phyloP scores from a whole-genome alignment of 2,113 vertebrate species.

The Calidris pugnax region DNA sequence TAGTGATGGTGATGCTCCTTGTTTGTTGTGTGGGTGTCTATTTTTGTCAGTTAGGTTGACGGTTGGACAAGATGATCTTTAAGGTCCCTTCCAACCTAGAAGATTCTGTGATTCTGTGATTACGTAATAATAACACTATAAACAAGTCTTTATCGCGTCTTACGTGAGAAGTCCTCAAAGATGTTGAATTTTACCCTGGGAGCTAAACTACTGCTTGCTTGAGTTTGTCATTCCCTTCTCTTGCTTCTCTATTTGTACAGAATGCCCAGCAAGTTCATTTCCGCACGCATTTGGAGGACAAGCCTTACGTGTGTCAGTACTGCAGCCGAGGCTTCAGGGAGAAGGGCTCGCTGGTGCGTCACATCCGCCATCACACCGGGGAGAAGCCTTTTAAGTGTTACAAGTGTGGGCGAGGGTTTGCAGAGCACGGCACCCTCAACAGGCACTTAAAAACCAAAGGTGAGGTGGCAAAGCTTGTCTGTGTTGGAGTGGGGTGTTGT shows the following conservation, averaged over 20 bases:
- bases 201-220: accelerated
- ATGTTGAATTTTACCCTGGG: accelerated
- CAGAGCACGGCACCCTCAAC: constrained; percentile 94
- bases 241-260: constrained; percentile 60
- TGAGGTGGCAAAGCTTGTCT: constrained; percentile 26
- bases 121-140: neutral
- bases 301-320: constrained; percentile 89
- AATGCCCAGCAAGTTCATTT: constrained; percentile 96
- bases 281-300: constrained; percentile 91
- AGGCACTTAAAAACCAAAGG: constrained; percentile 95
- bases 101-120: no score
- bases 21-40: no score
- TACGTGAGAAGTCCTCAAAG: neutral
- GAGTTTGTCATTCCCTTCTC: neutral
- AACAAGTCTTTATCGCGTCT: accelerated
- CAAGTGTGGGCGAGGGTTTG: constrained; percentile 90
- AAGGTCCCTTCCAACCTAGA: no score
- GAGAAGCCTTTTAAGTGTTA: constrained; percentile 96
- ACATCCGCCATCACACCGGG: constrained; percentile 94
- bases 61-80: no score
- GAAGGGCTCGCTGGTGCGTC: constrained; percentile 93
- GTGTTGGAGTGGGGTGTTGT: accelerated
- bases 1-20: no score
- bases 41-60: no score
- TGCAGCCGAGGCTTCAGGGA: constrained; percentile 93